Percentiles rank a stretch among this genome's conserved stretches.
These are phyloP conservation scores for Toxostoma redivivum DNA, from an alignment of 2,113 vertebrate species.

Conservation along the genomic window DNA sequence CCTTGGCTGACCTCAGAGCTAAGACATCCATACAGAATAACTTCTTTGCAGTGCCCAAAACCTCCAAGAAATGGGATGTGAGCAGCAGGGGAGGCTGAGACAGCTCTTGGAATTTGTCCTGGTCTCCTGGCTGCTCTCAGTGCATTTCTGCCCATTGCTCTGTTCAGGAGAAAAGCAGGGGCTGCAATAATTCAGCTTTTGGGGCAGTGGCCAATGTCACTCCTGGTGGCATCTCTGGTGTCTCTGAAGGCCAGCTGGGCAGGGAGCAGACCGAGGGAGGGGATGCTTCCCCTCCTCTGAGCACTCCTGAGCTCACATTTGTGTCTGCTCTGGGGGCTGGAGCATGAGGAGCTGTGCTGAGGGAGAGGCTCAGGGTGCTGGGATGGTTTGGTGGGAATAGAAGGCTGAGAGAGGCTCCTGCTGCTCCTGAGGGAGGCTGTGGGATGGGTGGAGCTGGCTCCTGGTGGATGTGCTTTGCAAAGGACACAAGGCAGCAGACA, in stretches of 20 bases:
- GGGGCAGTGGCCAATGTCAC: background rate
- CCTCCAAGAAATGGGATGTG: background rate
- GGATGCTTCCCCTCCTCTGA: background rate
- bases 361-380: background rate
- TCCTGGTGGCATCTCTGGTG: background rate
- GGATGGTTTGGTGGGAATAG: background rate
- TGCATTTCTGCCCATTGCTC: background rate
- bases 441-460: background rate
- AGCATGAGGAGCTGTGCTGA: background rate
- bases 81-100: background rate
- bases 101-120: background rate
- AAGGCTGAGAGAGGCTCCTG: background rate
- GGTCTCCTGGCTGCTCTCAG: background rate
- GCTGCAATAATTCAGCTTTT: background rate
- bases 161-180: background rate
- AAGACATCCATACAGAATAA: background rate
- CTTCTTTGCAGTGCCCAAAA: background rate
- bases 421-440: background rate
- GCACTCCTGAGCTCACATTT: background rate
- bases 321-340: background rate
- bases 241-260: background rate
- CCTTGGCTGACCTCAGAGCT: background rate
- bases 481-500: background rate
- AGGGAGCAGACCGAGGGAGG: background rate
- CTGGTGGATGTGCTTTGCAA: background rate